These are phyloP conservation scores for Pantelozetes paolii DNA, from an alignment of 2,888 invertebrate species.

Conservation along the genomic window DNA sequence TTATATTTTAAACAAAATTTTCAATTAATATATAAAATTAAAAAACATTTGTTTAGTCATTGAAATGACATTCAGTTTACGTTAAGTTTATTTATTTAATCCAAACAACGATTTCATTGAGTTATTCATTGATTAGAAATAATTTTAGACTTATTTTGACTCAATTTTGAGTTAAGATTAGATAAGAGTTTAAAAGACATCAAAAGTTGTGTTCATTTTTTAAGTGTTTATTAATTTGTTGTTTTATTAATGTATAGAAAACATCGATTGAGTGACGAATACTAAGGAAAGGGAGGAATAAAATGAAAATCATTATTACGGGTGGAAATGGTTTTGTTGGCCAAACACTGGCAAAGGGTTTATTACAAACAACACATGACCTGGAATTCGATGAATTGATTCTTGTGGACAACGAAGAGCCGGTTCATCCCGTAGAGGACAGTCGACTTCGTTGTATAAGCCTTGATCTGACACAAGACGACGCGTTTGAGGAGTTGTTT, in stretches of 20 bases:
- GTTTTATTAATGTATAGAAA: background rate
- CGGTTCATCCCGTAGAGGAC: background rate
- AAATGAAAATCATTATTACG: constrained; percentile 1
- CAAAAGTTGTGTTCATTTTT: no score
- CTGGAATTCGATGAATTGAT: constrained; percentile 15
- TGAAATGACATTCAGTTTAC: no score
- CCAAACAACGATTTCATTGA: no score
- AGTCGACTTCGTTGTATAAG: background rate
- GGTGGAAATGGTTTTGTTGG: constrained; percentile 9
- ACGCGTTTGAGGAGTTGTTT: background rate
- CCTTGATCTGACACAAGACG: background rate
- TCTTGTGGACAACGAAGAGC: constrained; percentile 9
- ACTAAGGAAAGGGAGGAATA: background rate
- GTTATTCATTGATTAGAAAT: no score
- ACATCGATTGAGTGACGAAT: background rate
- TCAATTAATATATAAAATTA: no score
- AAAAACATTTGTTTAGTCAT: no score
- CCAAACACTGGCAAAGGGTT: background rate
- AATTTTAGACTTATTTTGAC: no score
- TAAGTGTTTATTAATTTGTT: no score
- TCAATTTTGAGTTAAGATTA: no score
- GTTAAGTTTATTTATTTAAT: no score
- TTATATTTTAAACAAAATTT: no score
- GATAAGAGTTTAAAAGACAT: no score
- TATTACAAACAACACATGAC: background rate